Evolutionary conservation across 2,888 invertebrate species (phyloP).

Genomic region (Camptogramma bilineatum): DNA sequence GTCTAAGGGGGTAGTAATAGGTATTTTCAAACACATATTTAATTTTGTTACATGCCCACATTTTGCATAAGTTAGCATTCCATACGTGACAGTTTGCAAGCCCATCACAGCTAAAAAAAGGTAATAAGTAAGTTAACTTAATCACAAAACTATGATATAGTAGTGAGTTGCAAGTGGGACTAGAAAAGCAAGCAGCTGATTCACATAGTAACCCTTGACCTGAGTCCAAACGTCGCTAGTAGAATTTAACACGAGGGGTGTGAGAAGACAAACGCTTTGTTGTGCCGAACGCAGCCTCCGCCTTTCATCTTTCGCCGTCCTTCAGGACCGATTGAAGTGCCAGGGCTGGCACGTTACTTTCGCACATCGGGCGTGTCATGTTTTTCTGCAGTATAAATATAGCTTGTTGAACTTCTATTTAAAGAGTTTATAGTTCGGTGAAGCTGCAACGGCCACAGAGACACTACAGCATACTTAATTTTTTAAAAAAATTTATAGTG

Average conservation of each 20-base stretch:
- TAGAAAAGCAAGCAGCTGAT: constrained; percentile 12
- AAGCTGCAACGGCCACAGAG: no score
- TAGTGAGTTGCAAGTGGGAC: background rate
- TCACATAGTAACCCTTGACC: constrained; percentile 42
- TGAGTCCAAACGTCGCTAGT: constrained; percentile 44
- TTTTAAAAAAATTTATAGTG: no score
- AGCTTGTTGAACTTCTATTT: background rate
- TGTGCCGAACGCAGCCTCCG: constrained; percentile 68
- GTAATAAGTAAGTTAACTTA: no score
- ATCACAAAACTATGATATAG: no score
- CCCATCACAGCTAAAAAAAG: no score
- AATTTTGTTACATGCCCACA: background rate
- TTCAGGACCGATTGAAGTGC: constrained; percentile 57
- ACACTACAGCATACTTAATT: no score
- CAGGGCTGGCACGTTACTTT: constrained; percentile 54
- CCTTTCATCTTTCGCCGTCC: constrained; percentile 74
- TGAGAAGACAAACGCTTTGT: constrained; percentile 75
- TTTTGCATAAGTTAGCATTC: background rate
- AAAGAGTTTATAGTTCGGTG: no score
- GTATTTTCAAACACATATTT: no score
- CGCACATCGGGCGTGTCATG: constrained; percentile 2
- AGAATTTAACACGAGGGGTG: constrained; percentile 58
- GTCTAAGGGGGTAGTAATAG: no score
- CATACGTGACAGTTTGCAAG: no score
- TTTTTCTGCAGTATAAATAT: constrained; percentile 6